phyloP scores from a whole-genome alignment of 2,888 invertebrate genomes.

The Blastobasis lacticolella region DNA sequence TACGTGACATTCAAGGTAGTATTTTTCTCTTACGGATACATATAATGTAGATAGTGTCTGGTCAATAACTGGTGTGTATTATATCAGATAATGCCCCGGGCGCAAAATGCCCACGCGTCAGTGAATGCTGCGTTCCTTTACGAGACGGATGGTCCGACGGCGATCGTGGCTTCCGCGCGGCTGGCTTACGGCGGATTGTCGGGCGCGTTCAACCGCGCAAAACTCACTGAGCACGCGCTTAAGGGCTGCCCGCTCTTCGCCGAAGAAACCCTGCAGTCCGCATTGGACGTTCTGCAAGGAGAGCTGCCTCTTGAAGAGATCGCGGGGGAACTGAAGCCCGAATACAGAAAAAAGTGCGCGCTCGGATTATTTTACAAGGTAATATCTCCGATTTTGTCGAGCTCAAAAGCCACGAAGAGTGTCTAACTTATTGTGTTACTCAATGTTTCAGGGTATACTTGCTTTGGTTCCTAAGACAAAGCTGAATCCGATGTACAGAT shows the following conservation, averaged over 20 bases:
- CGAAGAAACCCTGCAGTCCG: conserved; percentile 58
- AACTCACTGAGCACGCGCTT: conserved; percentile 68
- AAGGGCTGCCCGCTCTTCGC: conserved; percentile 50
- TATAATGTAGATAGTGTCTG: background rate
- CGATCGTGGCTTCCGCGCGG: conserved; percentile 54
- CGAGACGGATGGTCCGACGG: conserved; percentile 50
- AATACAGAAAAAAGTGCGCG: conserved; percentile 76
- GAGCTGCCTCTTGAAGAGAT: conserved; percentile 76
- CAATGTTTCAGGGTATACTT: conserved; percentile 51
- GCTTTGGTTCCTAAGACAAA: conserved; percentile 59
- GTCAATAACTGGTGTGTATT: background rate
- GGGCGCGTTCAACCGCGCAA: conserved; percentile 71
- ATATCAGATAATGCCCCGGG: conserved; percentile 79
- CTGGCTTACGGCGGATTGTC: conserved; percentile 77
- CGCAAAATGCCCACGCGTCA: conserved; percentile 83
- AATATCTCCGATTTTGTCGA: conserved; percentile 5
- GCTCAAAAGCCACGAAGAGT: background rate
- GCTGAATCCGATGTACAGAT: conserved; percentile 57
- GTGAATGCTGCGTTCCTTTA: conserved; percentile 84
- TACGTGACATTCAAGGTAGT: conserved; percentile 53
- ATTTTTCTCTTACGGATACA: background rate
- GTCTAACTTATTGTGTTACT: background rate
- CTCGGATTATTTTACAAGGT: conserved; percentile 80
- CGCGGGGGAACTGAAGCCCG: conserved; percentile 73
- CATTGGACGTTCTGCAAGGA: conserved; percentile 65